Percentiles rank a stretch among this genome's conserved stretches.
Conservation (phyloP, 2,113 vertebrate genomes). For the Nesogale talazaci region DNA sequence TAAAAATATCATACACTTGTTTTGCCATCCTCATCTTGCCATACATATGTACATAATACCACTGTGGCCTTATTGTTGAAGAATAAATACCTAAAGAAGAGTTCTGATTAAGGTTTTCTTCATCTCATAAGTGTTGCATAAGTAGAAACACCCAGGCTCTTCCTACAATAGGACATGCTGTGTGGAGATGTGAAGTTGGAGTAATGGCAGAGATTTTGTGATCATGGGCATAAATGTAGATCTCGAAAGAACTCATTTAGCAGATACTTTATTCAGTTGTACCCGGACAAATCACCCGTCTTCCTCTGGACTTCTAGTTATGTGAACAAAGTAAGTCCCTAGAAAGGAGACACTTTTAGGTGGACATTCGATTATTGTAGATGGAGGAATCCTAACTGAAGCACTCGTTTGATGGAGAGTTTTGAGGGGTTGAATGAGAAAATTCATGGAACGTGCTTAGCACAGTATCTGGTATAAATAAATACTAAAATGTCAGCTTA, state of each 20-base stretch:
- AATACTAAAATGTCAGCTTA: not conserved
- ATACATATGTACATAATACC: not conserved
- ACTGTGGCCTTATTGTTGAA: not conserved
- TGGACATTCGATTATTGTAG: not conserved
- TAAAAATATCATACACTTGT: not conserved
- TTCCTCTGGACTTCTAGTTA: not conserved
- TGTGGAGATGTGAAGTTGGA: not conserved
- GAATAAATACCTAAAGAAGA: too few relatives aligned
- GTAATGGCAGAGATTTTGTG: not conserved
- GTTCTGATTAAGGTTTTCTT: too few relatives aligned
- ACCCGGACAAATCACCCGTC: not conserved
- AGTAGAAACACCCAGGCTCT: not conserved
- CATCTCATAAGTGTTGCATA: not conserved
- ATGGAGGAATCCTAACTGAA: constrained; percentile 31
- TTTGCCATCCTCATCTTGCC: constrained; percentile 7
- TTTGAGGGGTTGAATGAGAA: not conserved
- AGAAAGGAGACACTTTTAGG: not conserved
- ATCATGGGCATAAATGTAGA: not conserved
- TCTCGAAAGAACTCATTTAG: not conserved
- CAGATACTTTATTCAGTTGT: not conserved
- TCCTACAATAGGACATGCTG: not conserved
- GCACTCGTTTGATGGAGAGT: not conserved
- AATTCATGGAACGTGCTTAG: not conserved
- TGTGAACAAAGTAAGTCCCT: constrained; percentile 21
- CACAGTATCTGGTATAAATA: constrained; percentile 8